Evolutionary conservation across 2,888 invertebrate genomes (phyloP), one percentile per base, ranked within the genome.

Genomic region (Plebejus anna): DNA sequence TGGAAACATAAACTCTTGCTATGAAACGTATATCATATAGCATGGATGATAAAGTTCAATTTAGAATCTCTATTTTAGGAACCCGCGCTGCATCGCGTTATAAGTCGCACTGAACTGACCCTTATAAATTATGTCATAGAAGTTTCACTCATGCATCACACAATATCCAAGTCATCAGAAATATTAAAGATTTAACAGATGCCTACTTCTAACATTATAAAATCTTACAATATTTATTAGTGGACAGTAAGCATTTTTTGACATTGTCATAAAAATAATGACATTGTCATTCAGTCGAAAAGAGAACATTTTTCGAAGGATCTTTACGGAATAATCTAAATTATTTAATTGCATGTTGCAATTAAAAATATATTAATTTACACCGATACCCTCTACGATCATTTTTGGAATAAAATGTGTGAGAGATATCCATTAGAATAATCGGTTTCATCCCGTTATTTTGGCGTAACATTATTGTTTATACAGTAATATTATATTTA

Each of bases 391-490:
- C 66, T 66, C 66, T 66, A 66, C 66, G 32, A 66, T 66, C 66
- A 66, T 66, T 66, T 66, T 66, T 66, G 66, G 66, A 66, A 32
- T 66, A 66, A 66, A 66, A 66, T 66, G 66, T 66, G 66, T 66
- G 66, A 66, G 32, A 22, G 66, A 32, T 66, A 66, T 13, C 11
- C 5, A 32, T 13, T 32, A 4, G 13, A 66, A 13, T 13, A 66
- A 28, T 61, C 28, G 11, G 61, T 22, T 76, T 78, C 28, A 28
- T 7, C 61, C 61, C 22, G 28, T 61, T 28, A 11, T 61, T 61
- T 61, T 36, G 32, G 66, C 22, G 59, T 66, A 32, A 4, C n/a
- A 59, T 7, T 22, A 66, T 66, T 66, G 32, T 32, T 32, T 9
- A 59, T 22, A 66, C 61, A 61, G 3, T 22, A 9, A 61, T 61